Conservation (phyloP, 2,888 invertebrate genomes). For the Agrochola lychnidis region DNA sequence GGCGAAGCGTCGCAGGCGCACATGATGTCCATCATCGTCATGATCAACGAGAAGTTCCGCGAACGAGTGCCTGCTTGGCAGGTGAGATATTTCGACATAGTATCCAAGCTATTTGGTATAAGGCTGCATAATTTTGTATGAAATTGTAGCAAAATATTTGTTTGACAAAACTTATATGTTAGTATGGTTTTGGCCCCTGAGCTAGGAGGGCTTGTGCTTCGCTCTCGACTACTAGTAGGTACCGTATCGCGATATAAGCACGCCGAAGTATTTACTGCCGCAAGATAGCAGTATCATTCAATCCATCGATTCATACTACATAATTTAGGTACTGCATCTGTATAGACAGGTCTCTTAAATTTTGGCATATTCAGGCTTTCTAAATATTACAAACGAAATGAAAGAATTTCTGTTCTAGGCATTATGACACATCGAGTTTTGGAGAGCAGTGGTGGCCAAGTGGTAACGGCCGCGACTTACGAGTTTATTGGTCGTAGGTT, state of each 20-base stretch:
- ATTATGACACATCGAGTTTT: not conserved
- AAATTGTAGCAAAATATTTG: no score
- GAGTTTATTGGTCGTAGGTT: no score
- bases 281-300: not conserved
- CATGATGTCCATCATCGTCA: constrained; percentile 98
- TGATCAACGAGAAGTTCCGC: constrained; percentile 99
- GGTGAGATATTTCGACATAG: constrained; percentile 80
- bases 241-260: not conserved
- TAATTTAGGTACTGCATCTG: not conserved
- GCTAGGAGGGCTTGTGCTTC: no score
- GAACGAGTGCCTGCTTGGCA: constrained; percentile 99
- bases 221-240: no score
- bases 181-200: no score
- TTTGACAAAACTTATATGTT: no score
- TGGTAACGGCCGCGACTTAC: no score
- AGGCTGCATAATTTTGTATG: not conserved
- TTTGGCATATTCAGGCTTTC: not conserved
- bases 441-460: no score
- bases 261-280: not conserved
- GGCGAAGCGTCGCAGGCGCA: constrained; percentile 95
- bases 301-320: not conserved
- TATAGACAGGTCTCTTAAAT: not conserved
- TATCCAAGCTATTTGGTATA: no score
- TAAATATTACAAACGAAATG: not conserved
- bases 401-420: not conserved